Base-by-base conservation (phyloP, 2,888 invertebrate species). In the Dichetophora obliterata region DNA sequence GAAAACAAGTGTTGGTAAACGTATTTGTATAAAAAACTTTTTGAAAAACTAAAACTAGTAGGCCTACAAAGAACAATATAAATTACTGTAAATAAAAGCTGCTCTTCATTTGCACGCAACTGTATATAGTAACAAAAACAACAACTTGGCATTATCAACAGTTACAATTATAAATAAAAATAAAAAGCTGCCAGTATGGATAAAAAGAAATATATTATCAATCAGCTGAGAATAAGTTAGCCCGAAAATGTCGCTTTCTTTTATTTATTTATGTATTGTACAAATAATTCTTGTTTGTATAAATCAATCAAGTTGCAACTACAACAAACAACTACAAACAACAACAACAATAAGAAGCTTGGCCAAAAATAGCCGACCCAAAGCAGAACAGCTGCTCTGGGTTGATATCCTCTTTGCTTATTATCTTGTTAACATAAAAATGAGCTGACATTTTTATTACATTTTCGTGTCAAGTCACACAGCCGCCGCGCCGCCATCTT, bases 371-470 rank as follows among this genome's bases (percentile, higher is more conserved):
- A 22, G 27, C 11, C 43, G 11, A 8, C 43, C 43, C 43, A 43
- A 6, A 43, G 1, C 43, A 43, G 16, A 31, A 3, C 63, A 50
- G 16, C 50, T 52, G 16, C n/a, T 68, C 24, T 11, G 50, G 37
- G 48, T 3, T 22, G 48, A 48, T 68, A 27, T 50, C 34, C 50
- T 68, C 6, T 48, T 24, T 16, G 48, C 50, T 68, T 50, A 68
- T 68, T 68, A 50, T 68, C 48, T 24, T 50, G 63, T 63, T 34
- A 63, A 31, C 63, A 63, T 68, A 27, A 50, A 68, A 68, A 68
- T 68, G 48, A 50, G 50, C 50, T 48, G 50, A 68, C 50, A 68
- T 68, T 68, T 68, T 68, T 68, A 68, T 68, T 48, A 50, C 50
- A 68, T 50, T 68, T 50, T 50, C 48, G 22, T 50, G 68, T 34